Base-by-base conservation (phyloP, 2,113 vertebrate species). In the Tretioscincus oriximinensis region DNA sequence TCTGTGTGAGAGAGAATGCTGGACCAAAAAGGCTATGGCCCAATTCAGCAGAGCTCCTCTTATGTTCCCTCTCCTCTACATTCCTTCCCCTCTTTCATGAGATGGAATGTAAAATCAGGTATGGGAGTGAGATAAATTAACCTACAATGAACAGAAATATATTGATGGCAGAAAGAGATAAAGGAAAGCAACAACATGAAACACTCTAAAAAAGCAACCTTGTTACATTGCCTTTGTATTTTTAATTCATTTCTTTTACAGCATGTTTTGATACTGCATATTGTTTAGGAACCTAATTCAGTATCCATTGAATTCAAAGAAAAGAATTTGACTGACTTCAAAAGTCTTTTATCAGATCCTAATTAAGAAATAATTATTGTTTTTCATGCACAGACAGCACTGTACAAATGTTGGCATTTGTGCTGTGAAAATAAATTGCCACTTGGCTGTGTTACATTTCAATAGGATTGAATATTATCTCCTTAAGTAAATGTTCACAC, bases 381-480 rank as follows among this genome's bases (percentile, higher is more conserved):
- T 16, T 24, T 83, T 14, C 18, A 82, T 0, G 1, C 6, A 28
- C 66, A 70, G 31, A 75, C 22, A 83, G 4, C 58, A 66, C 61
- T 51, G 18, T 73, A 72, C 18, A 79, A 22, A 76, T 69, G 1
- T 6, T 64, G 66, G 85, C 7, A 78, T 82, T 86, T 75, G 7
- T 21, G 21, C 22, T 81, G 21, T 65, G 81, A 61, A 77, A 73
- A 35, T 71, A 87, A 18, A 31, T 11, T 82, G 83, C 69, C 77
- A 86, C 64, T 1, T 61, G 35, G 73, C 54, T 24, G 73, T 60
- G 83, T 20, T 71, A 26, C 10, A 5, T 71, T 71, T 70, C 54
- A 79, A 61, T 71, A 24, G 35, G 14, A 28, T 79, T 79, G 70
- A 79, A 63, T 68, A 58, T 18, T n/a, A n/a, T 78, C 51, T 68